These are phyloP conservation scores for Rhimphoctona megacephalus DNA, from an alignment of 2,888 invertebrate genomes.

Conservation along the genomic window DNA sequence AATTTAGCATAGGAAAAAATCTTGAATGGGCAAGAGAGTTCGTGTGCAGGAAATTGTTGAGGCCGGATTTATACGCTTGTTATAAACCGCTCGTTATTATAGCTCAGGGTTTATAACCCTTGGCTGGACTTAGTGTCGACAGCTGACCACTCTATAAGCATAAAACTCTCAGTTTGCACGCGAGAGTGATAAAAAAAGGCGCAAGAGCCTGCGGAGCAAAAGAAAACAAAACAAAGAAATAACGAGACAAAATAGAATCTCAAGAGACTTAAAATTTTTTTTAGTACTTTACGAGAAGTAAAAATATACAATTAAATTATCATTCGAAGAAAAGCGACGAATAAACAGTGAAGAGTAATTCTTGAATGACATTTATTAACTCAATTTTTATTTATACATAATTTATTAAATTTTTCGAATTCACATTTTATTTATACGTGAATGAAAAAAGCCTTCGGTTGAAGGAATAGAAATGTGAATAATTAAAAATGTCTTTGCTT, in stretches of 20 bases:
- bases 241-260: slow-evolving; percentile 13
- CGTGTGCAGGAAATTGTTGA: slow-evolving; percentile 59
- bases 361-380: no score
- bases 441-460: neutral
- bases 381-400: no score
- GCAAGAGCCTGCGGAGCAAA: slow-evolving; percentile 6
- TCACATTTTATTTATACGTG: neutral
- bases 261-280: neutral
- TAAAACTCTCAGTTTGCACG: slow-evolving; percentile 44
- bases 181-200: slow-evolving; percentile 34
- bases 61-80: slow-evolving; percentile 49
- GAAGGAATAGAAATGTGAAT: neutral
- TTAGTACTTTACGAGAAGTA: neutral
- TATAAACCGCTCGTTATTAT: slow-evolving; percentile 44
- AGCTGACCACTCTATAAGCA: slow-evolving; percentile 75
- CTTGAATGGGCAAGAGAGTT: slow-evolving; percentile 24
- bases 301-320: neutral
- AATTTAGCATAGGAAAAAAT: slow-evolving; percentile 1
- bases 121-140: slow-evolving; percentile 71
- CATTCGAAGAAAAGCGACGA: neutral
- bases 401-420: neutral
- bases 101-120: slow-evolving; percentile 64
- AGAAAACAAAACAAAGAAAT: neutral
- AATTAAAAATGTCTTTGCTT: neutral
- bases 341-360: neutral